These are phyloP conservation scores for Telmatochromis sp. DNA, from an alignment of 2,113 vertebrate species.

Conservation along the genomic window DNA sequence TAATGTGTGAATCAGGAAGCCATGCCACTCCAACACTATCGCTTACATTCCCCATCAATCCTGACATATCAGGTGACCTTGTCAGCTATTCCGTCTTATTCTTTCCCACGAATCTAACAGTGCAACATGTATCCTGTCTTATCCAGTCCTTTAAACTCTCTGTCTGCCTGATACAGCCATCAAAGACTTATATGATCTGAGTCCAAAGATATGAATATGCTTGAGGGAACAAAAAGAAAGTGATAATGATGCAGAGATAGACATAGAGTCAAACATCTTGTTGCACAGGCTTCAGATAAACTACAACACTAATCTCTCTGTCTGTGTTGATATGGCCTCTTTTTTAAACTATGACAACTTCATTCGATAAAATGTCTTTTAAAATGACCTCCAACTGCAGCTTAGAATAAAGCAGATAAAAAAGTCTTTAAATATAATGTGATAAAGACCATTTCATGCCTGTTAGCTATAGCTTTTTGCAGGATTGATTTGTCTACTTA, in stretches of 20 bases:
- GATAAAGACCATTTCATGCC: background rate
- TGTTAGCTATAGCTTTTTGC: background rate
- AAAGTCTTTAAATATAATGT: background rate
- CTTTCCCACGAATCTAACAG: slow-evolving; percentile 51
- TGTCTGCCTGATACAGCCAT: background rate
- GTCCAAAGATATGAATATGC: background rate
- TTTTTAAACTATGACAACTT: background rate
- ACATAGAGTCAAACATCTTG: background rate
- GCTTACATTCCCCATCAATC: slow-evolving; percentile 57
- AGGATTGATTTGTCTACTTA: background rate
- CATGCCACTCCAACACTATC: slow-evolving; percentile 49
- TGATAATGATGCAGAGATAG: background rate
- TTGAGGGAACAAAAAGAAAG: background rate
- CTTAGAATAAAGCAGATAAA: background rate
- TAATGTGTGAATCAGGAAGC: slow-evolving; percentile 52
- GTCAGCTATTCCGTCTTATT: slow-evolving; percentile 40
- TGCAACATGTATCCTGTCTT: slow-evolving; percentile 7
- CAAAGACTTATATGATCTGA: background rate
- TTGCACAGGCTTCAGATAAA: background rate
- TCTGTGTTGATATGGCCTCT: background rate
- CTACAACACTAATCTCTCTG: background rate
- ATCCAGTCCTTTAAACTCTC: background rate
- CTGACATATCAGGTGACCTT: slow-evolving; percentile 48
- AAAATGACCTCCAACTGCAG: background rate
- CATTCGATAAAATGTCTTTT: background rate